phyloP scores from a whole-genome alignment of 2,113 vertebrate genomes.

The Spilogale gracilis region DNA sequence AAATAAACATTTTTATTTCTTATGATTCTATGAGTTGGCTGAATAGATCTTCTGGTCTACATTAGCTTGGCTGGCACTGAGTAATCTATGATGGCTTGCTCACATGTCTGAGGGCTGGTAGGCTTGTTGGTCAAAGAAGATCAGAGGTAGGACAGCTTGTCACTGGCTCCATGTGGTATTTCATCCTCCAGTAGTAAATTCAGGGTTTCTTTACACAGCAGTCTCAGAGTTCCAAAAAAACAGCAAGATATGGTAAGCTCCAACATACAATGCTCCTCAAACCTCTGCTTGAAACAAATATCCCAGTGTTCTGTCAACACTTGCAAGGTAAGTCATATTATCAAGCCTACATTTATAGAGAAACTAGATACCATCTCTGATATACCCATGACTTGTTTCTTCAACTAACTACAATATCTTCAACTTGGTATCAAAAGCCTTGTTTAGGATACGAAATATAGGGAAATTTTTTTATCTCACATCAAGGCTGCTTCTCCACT shows the following conservation, averaged over 20 bases:
- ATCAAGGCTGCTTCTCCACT: not conserved
- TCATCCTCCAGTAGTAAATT: not conserved
- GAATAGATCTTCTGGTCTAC: not conserved
- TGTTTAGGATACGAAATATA: not conserved
- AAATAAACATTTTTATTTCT: slow-evolving; percentile 39
- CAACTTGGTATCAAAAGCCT: not conserved
- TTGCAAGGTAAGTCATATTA: not conserved
- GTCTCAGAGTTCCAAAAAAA: not conserved
- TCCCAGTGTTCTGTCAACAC: not conserved
- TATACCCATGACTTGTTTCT: not conserved
- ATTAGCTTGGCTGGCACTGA: not conserved
- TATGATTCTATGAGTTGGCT: not conserved
- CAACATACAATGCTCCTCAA: not conserved
- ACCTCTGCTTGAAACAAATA: not conserved
- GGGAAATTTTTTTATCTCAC: not conserved
- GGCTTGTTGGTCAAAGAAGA: not conserved
- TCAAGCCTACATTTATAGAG: not conserved
- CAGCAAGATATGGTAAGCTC: not conserved
- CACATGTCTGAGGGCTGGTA: not conserved
- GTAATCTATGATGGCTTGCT: not conserved
- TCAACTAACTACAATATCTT: not conserved
- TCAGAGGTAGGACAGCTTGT: not conserved
- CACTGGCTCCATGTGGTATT: not conserved
- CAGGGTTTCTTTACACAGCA: not conserved
- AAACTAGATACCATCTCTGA: not conserved